phyloP scores from a whole-genome alignment of 2,888 invertebrate species.

The Aspidiotus destructor region DNA sequence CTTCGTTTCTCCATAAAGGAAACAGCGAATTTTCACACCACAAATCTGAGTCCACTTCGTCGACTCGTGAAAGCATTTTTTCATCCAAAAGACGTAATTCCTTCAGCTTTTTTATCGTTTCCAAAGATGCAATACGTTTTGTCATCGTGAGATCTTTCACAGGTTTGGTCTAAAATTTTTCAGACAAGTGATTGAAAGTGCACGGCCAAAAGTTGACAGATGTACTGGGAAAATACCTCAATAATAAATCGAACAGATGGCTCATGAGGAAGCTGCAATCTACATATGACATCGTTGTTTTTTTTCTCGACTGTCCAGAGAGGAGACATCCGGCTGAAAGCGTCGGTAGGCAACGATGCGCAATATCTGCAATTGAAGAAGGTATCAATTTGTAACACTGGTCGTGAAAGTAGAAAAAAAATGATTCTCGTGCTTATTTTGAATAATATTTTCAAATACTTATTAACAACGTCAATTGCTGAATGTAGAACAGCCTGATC shows the following conservation, averaged over 20 bases:
- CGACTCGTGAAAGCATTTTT: conserved; percentile 54
- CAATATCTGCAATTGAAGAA: conserved; percentile 55
- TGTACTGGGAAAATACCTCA: conserved; percentile 45
- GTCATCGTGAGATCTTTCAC: conserved; percentile 12
- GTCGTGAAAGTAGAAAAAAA: not conserved
- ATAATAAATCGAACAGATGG: conserved; percentile 65
- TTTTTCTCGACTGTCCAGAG: conserved; percentile 47
- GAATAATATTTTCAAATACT: conserved; percentile 1
- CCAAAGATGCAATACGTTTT: conserved; percentile 72
- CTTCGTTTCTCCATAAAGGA: conserved; percentile 50
- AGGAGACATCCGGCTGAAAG: conserved; percentile 59
- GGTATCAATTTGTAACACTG: not conserved
- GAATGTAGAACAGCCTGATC: too few relatives aligned
- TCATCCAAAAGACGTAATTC: conserved; percentile 61
- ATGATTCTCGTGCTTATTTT: too few relatives aligned
- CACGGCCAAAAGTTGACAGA: not conserved
- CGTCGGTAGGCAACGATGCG: conserved; percentile 64
- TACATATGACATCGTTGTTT: conserved; percentile 36
- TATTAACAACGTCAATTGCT: conserved; percentile 16
- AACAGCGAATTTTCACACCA: conserved; percentile 50
- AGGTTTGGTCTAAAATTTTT: not conserved
- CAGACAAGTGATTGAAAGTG: not conserved
- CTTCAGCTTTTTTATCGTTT: conserved; percentile 62
- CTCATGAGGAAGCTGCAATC: conserved; percentile 63
- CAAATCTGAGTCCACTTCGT: conserved; percentile 39